A percentile compares a stretch with the other conserved stretches of the same genome.
Evolutionary conservation across 2,113 vertebrate species (phyloP).

Genomic region (Micromys minutus): DNA sequence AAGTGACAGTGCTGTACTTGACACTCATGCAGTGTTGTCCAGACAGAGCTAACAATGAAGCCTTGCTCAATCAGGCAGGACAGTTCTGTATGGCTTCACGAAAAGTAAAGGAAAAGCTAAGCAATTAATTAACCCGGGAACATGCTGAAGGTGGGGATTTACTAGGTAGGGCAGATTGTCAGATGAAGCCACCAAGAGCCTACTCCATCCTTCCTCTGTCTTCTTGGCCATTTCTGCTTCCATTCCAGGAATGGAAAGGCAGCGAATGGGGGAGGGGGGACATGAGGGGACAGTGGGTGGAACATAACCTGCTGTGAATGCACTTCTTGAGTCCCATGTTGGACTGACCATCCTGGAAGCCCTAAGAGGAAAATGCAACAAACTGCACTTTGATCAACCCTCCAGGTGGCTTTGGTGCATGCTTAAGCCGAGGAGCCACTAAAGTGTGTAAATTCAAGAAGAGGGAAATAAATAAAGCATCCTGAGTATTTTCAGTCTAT

Average conservation of each 20-base stretch:
- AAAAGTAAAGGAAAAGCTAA: constrained; percentile 74
- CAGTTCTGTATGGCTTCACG: constrained; percentile 64
- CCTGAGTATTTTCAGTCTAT: neutral
- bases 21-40: constrained; percentile 69
- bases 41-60: constrained; percentile 67
- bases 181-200: constrained; percentile 24
- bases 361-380: neutral
- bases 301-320: neutral
- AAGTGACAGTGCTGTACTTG: constrained; percentile 74
- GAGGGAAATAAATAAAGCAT: neutral
- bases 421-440: neutral
- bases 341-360: neutral
- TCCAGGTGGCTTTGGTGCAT: neutral
- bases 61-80: constrained; percentile 68
- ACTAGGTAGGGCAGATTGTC: constrained; percentile 54
- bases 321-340: neutral
- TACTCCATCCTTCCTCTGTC: constrained; percentile 40
- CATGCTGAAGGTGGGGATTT: constrained; percentile 61
- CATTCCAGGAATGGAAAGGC: neutral
- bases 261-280: neutral
- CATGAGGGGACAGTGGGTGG: neutral
- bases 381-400: neutral
- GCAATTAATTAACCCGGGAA: constrained; percentile 69
- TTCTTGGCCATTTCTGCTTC: neutral
- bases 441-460: neutral